Evolutionary conservation across 2,113 vertebrate species (phyloP).

Genomic region (Phainopepla nitens): DNA sequence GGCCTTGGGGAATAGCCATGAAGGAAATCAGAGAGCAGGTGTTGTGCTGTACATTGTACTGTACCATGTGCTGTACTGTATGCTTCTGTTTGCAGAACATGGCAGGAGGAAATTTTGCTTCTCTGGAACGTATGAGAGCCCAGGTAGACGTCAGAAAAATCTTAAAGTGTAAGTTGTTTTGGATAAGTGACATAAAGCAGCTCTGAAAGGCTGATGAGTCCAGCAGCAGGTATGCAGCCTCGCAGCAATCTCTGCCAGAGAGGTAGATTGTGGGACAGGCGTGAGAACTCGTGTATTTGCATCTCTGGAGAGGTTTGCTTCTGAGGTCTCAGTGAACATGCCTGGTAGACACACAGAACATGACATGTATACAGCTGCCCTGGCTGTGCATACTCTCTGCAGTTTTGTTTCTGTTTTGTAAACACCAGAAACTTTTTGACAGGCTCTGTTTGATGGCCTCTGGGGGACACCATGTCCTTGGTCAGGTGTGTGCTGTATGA

Average conservation of each 20-base stretch:
- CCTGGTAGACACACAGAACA: accelerated
- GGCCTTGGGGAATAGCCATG: background rate
- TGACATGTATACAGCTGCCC: background rate
- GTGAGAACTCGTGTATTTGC: background rate
- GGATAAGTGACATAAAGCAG: background rate
- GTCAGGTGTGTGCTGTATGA: background rate
- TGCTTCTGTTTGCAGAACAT: background rate
- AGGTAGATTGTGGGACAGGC: accelerated
- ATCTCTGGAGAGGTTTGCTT: background rate
- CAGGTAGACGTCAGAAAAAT: background rate
- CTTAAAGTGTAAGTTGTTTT: background rate
- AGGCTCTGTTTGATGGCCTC: background rate
- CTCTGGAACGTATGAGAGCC: background rate
- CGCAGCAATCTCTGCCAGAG: background rate
- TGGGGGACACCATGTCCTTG: background rate
- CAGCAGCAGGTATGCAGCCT: accelerated
- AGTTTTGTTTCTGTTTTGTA: background rate
- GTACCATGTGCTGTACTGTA: no score
- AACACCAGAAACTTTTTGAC: background rate
- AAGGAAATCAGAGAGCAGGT: background rate
- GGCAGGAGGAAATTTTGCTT: background rate
- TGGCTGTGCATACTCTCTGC: background rate
- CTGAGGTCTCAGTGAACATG: background rate
- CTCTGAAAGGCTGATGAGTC: background rate
- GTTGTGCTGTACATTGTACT: background rate